phyloP scores from a whole-genome alignment of 2,113 vertebrate genomes.

The Rhombomys opimus region DNA sequence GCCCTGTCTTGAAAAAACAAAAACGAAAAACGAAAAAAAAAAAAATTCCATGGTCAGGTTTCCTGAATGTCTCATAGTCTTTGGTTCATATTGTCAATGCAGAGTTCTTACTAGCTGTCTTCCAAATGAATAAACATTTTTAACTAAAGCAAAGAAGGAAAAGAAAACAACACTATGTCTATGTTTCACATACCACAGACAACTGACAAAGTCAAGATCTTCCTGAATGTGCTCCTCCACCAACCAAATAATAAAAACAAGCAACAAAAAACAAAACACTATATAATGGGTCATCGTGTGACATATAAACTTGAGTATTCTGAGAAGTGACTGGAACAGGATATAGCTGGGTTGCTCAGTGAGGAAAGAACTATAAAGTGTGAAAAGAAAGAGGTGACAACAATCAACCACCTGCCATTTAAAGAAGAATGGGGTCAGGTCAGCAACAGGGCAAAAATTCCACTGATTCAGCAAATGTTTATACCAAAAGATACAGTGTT shows the following conservation, averaged over 20 bases:
- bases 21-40: too few relatives aligned
- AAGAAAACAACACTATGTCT: neutral
- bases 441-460: conserved; percentile 1
- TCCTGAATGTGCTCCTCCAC: conserved; percentile 5
- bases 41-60: neutral
- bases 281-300: neutral
- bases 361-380: neutral
- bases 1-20: too few relatives aligned
- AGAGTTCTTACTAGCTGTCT: conserved; percentile 41
- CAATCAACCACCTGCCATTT: conserved; percentile 3
- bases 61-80: neutral
- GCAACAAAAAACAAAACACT: neutral
- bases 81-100: neutral
- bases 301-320: neutral
- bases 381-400: neutral
- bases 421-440: conserved; percentile 10
- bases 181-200: neutral
- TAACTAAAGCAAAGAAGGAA: conserved; percentile 28
- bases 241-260: conserved; percentile 33
- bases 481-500: neutral
- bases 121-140: conserved; percentile 42
- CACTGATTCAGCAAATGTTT: conserved; percentile 54
- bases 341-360: neutral
- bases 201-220: conserved; percentile 43
- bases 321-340: neutral